phyloP scores from a whole-genome alignment of 2,888 invertebrate genomes.

The Diploptera punctata region DNA sequence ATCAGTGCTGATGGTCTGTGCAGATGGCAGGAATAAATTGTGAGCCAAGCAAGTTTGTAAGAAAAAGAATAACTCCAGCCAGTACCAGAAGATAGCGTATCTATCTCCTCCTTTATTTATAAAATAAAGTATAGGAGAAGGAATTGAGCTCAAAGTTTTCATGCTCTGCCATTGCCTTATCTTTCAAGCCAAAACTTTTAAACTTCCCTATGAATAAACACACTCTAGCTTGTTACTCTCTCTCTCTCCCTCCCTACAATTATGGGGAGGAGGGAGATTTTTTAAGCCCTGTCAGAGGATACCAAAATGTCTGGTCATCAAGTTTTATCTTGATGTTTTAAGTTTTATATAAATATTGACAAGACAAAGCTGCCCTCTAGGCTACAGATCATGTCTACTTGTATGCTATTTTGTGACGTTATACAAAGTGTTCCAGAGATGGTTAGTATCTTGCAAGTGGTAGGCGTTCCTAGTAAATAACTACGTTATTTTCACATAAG shows the following conservation, averaged over 20 bases:
- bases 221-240: not conserved
- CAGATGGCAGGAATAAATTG: conserved; percentile 16
- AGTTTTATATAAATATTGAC: too few relatives aligned
- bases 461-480: too few relatives aligned
- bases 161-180: not conserved
- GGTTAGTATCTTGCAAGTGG: too few relatives aligned
- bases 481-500: too few relatives aligned
- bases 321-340: not conserved
- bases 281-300: not conserved
- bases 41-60: not conserved
- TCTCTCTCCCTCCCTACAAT: not conserved
- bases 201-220: conserved; percentile 11
- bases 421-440: too few relatives aligned
- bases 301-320: too few relatives aligned
- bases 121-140: conserved; percentile 22
- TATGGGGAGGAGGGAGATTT: not conserved
- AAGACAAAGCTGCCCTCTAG: too few relatives aligned
- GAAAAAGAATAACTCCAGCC: not conserved
- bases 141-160: conserved; percentile 20
- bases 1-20: not conserved
- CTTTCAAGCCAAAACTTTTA: conserved; percentile 7
- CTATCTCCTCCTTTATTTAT: conserved; percentile 12
- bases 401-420: too few relatives aligned
- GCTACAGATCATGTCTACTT: too few relatives aligned
- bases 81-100: not conserved